These are phyloP conservation scores for Chamaetylas fuelleborni DNA, from an alignment of 2,113 vertebrate species.

Conservation along the genomic window DNA sequence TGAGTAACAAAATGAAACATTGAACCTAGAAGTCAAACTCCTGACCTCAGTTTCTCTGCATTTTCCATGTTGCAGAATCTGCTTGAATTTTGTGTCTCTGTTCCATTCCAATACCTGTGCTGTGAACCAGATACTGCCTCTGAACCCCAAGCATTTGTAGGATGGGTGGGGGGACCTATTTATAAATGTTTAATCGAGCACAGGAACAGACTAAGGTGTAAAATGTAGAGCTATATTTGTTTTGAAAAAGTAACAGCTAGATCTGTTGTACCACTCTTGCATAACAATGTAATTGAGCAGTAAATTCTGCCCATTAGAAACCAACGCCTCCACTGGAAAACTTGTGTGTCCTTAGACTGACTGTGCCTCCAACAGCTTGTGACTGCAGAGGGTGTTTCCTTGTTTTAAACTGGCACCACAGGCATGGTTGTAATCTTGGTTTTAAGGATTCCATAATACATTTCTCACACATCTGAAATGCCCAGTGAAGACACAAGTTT, in stretches of 20 bases:
- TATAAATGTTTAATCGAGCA: neutral
- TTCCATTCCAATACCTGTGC: neutral
- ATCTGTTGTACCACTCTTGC: neutral
- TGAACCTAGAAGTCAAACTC: neutral
- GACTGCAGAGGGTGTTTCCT: neutral
- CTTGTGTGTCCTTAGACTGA: neutral
- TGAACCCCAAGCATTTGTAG: neutral
- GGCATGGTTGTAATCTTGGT: neutral
- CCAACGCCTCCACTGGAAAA: neutral
- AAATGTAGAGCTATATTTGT: neutral
- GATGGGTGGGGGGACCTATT: neutral
- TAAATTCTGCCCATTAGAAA: neutral
- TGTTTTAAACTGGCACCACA: neutral
- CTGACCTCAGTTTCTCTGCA: neutral
- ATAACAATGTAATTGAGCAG: neutral
- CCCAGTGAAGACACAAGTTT: neutral
- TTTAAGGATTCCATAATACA: neutral
- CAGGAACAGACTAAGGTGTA: neutral
- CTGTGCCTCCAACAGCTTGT: neutral
- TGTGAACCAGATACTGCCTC: neutral
- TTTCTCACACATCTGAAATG: neutral
- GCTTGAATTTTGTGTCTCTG: neutral
- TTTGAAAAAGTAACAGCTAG: neutral
- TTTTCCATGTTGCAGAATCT: neutral
- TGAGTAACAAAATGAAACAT: neutral